These are phyloP conservation scores for Camelus bactrianus DNA, from an alignment of 2,113 vertebrate genomes.

Conservation along the genomic window DNA sequence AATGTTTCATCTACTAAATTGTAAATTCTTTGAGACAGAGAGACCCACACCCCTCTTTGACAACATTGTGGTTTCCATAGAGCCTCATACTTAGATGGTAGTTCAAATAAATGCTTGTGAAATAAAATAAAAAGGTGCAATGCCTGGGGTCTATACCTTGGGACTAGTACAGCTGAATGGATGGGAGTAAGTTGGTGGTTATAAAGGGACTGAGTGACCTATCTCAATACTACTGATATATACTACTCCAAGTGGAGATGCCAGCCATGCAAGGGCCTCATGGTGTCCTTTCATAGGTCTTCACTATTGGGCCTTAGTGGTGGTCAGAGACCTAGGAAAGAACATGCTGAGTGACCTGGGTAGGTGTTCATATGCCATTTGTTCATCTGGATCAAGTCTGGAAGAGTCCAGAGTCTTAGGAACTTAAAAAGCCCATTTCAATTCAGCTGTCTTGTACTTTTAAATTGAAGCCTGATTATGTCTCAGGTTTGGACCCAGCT, in stretches of 20 bases:
- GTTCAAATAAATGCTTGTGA: constrained; percentile 41
- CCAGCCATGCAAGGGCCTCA: background rate
- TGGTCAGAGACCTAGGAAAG: background rate
- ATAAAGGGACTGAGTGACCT: no score
- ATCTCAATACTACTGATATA: background rate
- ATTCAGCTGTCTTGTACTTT: background rate
- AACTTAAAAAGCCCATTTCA: background rate
- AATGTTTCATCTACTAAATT: background rate
- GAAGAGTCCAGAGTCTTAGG: background rate
- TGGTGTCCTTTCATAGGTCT: background rate
- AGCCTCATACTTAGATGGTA: background rate
- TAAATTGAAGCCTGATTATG: background rate
- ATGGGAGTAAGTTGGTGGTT: background rate
- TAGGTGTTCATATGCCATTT: background rate
- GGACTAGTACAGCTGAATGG: background rate
- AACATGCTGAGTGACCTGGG: no score
- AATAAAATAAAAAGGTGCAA: background rate
- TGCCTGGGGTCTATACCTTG: background rate
- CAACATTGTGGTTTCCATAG: constrained; percentile 9
- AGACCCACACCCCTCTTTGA: background rate
- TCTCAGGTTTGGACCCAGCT: constrained; percentile 25
- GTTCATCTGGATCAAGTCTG: background rate
- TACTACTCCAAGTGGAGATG: background rate
- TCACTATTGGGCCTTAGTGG: background rate
- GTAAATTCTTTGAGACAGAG: background rate